These are phyloP conservation scores for Conomelus anceps DNA, from an alignment of 2,888 invertebrate genomes.

Conservation along the genomic window DNA sequence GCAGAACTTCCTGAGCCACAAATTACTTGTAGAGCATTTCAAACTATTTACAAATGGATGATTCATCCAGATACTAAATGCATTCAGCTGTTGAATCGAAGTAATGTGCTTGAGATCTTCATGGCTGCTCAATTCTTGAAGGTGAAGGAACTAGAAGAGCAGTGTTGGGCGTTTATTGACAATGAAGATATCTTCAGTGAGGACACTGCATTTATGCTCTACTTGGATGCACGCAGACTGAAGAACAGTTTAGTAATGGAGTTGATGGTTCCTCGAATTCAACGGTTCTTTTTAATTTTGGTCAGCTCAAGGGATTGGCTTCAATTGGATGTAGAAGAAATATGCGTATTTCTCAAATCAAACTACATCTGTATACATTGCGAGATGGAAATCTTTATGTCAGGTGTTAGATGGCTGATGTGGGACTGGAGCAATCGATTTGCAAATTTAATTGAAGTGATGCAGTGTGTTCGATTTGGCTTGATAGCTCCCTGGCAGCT, in stretches of 20 bases:
- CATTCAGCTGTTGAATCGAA: conserved; percentile 56
- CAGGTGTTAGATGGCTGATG: conserved; percentile 71
- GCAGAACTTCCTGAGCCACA: neutral
- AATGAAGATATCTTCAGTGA: conserved; percentile 62
- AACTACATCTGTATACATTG: conserved; percentile 61
- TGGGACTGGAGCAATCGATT: conserved; percentile 60
- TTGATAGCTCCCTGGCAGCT: conserved; percentile 74
- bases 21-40: conserved; percentile 58
- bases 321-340: conserved; percentile 56
- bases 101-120: conserved; percentile 65
- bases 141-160: conserved; percentile 66
- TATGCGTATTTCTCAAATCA: conserved; percentile 58
- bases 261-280: conserved; percentile 67
- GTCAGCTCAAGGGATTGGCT: conserved; percentile 70
- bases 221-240: conserved; percentile 52
- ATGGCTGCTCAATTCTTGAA: conserved; percentile 63
- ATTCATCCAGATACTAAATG: conserved; percentile 56
- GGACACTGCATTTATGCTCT: conserved; percentile 65
- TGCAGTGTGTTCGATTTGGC: conserved; percentile 68
- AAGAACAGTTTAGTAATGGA: conserved; percentile 57
- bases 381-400: conserved; percentile 72
- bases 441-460: conserved; percentile 51
- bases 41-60: conserved; percentile 77
- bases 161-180: conserved; percentile 69
- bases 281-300: conserved; percentile 66